These are phyloP conservation scores for Paradisaea rubra DNA, from an alignment of 2,113 vertebrate genomes.

Conservation along the genomic window DNA sequence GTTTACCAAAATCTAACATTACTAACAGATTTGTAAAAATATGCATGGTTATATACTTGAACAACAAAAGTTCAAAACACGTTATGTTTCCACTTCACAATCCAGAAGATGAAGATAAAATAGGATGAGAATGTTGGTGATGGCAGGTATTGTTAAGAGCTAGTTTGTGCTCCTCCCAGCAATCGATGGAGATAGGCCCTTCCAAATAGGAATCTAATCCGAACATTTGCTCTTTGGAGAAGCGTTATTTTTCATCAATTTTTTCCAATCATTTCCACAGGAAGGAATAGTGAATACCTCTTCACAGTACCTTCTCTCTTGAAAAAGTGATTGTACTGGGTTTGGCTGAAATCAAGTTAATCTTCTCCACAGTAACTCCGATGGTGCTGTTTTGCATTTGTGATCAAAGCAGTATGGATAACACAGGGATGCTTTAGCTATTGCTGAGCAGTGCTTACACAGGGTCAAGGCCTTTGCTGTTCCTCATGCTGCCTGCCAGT, in stretches of 20 bases:
- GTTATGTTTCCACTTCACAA: not conserved
- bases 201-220: not conserved
- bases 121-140: not conserved
- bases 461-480: not conserved
- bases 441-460: not conserved
- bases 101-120: not conserved
- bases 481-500: accelerated
- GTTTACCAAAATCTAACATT: not conserved
- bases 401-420: not conserved
- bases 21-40: not conserved
- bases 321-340: not conserved
- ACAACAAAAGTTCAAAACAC: not conserved
- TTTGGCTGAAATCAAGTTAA: not conserved
- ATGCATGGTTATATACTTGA: not conserved
- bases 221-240: not conserved
- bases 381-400: not conserved
- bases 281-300: not conserved
- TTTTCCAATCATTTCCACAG: not conserved
- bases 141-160: not conserved
- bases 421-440: not conserved
- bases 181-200: not conserved
- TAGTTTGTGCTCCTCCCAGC: not conserved
- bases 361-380: not conserved
- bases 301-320: not conserved
- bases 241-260: not conserved